Conservation (phyloP, 2,113 vertebrate species). For the Microtus richardsoni region DNA sequence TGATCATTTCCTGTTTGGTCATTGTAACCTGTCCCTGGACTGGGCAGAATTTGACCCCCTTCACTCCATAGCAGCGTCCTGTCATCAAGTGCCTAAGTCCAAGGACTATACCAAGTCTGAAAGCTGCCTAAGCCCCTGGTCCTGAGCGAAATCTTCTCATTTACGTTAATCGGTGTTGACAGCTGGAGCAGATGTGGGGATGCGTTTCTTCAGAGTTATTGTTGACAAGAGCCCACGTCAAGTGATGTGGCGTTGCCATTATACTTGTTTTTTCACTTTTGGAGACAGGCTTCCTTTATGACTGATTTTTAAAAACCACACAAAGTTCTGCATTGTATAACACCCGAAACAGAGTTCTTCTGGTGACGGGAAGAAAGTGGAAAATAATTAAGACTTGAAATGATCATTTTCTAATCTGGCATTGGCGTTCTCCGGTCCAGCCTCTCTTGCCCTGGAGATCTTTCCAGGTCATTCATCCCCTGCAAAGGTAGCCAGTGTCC, state of each 20-base stretch:
- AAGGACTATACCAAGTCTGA: background rate
- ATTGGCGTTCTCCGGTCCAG: background rate
- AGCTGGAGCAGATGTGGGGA: background rate
- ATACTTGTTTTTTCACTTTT: constrained; percentile 29
- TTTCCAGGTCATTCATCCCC: background rate
- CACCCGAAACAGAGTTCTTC: background rate
- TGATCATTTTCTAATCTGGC: constrained; percentile 1
- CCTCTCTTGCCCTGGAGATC: background rate
- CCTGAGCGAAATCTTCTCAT: background rate
- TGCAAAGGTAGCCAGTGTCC: background rate
- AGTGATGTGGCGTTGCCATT: background rate
- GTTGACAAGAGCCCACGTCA: constrained; percentile 41
- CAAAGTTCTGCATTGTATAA: background rate
- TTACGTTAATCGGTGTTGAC: background rate
- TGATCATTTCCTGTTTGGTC: constrained; percentile 79
- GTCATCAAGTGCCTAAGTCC: background rate
- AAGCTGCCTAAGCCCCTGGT: background rate
- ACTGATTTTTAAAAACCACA: background rate
- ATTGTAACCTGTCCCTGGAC: constrained; percentile 43
- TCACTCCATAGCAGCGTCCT: background rate
- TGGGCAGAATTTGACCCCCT: constrained; percentile 63
- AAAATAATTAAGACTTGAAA: constrained; percentile 44
- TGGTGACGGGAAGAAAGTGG: background rate
- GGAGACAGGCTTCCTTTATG: constrained; percentile 50
- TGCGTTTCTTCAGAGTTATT: constrained; percentile 41